Percentiles rank a stretch among this genome's conserved stretches.
These are phyloP conservation scores for Macrosiphum euphorbiae DNA, from an alignment of 2,888 invertebrate species.

Conservation along the genomic window DNA sequence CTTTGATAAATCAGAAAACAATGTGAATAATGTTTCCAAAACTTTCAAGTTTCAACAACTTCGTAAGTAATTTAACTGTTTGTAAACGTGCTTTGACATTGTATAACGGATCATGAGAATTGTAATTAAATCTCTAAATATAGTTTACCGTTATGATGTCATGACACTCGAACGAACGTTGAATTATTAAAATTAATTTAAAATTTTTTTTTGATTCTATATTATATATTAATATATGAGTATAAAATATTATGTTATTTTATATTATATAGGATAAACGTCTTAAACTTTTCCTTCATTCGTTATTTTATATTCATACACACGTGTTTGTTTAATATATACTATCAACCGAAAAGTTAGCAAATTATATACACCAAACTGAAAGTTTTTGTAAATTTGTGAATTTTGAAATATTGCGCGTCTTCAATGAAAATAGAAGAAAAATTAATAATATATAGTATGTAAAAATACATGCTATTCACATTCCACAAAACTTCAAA, in stretches of 20 bases:
- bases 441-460: constrained; percentile 57
- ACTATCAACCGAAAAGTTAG: constrained; percentile 10
- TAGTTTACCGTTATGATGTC: neutral
- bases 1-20: constrained; percentile 1
- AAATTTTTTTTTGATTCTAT: neutral
- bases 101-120: neutral
- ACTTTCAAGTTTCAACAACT: constrained; percentile 50
- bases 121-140: constrained; percentile 27
- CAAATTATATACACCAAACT: neutral
- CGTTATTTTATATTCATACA: neutral
- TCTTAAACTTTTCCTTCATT: constrained; percentile 2
- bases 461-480: neutral
- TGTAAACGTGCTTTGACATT: constrained; percentile 36
- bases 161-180: neutral
- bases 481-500: constrained; percentile 25
- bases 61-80: constrained; percentile 26
- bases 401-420: constrained; percentile 17
- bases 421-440: neutral
- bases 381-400: neutral
- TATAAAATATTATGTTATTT: neutral
- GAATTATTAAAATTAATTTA: constrained; percentile 4
- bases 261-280: neutral
- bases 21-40: constrained; percentile 12
- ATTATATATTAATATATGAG: neutral
- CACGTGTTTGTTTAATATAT: too few relatives aligned